phyloP scores from a whole-genome alignment of 2,888 invertebrate species.

The Conops quadrifasciatus region DNA sequence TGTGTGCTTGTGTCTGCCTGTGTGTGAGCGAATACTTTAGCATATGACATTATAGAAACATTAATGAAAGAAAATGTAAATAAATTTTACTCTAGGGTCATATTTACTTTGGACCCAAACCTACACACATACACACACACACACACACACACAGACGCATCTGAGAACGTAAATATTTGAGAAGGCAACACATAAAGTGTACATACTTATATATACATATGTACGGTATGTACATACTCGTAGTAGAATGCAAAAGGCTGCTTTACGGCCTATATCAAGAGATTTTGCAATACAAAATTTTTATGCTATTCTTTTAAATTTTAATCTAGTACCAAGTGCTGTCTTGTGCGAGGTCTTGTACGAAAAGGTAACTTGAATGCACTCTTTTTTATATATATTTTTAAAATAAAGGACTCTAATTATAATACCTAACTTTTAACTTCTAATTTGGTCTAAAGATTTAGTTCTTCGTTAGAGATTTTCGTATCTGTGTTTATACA shows the following conservation, averaged over 20 bases:
- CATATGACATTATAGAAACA: conserved; percentile 48
- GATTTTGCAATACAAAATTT: background rate
- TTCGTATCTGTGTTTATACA: background rate
- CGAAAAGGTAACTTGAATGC: background rate
- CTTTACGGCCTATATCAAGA: too few species aligned
- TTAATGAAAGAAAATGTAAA: conserved; percentile 54
- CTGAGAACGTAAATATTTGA: conserved; percentile 48
- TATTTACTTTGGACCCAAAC: conserved; percentile 51
- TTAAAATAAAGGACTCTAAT: too few species aligned
- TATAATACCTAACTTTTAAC: too few species aligned
- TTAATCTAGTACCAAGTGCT: conserved; percentile 23
- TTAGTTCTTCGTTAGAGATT: too few species aligned
- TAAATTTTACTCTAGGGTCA: conserved; percentile 54
- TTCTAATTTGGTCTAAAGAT: background rate
- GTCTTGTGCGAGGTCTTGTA: background rate
- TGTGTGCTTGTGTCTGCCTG: conserved; percentile 30
- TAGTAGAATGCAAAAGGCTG: too few species aligned
- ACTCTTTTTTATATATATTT: too few species aligned
- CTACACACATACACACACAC: conserved; percentile 37
- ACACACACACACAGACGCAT: too few species aligned
- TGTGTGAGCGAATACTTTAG: conserved; percentile 8
- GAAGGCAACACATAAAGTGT: conserved; percentile 34
- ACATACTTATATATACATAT: background rate
- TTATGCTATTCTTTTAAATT: conserved; percentile 19
- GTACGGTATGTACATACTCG: background rate